Percentiles rank a stretch among this genome's conserved stretches.
Evolutionary conservation across 2,888 invertebrate species (phyloP).

Genomic region (Silvanus unidentatus): DNA sequence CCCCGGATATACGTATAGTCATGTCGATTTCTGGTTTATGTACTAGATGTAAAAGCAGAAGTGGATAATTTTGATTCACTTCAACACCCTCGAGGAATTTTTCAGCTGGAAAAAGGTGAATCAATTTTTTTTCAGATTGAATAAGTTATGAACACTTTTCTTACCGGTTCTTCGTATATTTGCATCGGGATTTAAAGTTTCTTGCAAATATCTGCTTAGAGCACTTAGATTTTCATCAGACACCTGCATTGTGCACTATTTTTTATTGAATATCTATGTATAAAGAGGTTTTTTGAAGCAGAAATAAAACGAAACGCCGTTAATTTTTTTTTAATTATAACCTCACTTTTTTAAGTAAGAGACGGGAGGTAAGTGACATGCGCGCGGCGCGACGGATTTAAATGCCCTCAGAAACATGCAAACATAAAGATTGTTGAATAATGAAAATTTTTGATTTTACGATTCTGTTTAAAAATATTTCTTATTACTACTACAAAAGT

Average conservation of each 20-base stretch:
- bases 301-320: too few species aligned
- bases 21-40: slow-evolving; percentile 75
- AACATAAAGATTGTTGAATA: too few species aligned
- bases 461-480: too few species aligned
- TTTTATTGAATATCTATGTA: too few species aligned
- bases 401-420: too few species aligned
- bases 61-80: slow-evolving; percentile 83
- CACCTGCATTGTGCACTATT: slow-evolving; percentile 81
- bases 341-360: too few species aligned
- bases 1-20: slow-evolving; percentile 81
- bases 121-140: neutral
- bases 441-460: too few species aligned
- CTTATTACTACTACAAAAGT: too few species aligned
- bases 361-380: too few species aligned
- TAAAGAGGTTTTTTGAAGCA: too few species aligned
- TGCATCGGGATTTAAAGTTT: slow-evolving; percentile 81
- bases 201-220: slow-evolving; percentile 76
- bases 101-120: slow-evolving; percentile 65
- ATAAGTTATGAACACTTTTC: slow-evolving; percentile 18
- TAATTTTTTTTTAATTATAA: too few species aligned
- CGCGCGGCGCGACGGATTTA: too few species aligned
- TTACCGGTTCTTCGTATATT: slow-evolving; percentile 78
- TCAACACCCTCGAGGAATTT: slow-evolving; percentile 87
- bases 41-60: slow-evolving; percentile 78
- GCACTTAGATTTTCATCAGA: slow-evolving; percentile 79